These are phyloP conservation scores for Apamea crenata DNA, from an alignment of 2,888 invertebrate genomes.

Conservation along the genomic window DNA sequence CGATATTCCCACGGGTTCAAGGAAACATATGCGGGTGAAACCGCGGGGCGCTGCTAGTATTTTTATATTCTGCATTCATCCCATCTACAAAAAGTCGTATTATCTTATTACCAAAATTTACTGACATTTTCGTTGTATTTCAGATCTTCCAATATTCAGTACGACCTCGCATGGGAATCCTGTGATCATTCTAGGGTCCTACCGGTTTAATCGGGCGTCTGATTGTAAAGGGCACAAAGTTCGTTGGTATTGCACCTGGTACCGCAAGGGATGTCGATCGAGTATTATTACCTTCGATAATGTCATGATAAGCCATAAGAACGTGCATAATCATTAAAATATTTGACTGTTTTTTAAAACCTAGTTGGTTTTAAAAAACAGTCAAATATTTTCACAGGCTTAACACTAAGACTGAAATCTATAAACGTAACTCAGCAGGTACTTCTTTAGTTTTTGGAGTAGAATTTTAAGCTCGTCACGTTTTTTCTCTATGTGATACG, in stretches of 20 bases:
- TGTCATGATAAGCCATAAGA: slow-evolving; percentile 18
- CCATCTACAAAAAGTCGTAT: too few relatives aligned
- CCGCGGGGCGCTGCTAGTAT: background rate
- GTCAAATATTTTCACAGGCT: too few relatives aligned
- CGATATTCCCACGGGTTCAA: too few relatives aligned
- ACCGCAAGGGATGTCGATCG: slow-evolving; percentile 36
- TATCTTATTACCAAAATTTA: background rate
- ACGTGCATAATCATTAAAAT: slow-evolving; percentile 59
- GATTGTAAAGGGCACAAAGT: slow-evolving; percentile 29
- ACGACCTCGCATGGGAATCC: slow-evolving; percentile 40
- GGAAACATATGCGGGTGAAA: too few relatives aligned
- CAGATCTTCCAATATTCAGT: slow-evolving; percentile 34
- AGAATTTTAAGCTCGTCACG: too few relatives aligned
- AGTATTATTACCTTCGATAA: slow-evolving; percentile 35
- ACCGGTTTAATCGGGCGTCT: slow-evolving; percentile 42
- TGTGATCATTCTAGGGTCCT: slow-evolving; percentile 32
- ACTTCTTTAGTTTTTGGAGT: too few relatives aligned
- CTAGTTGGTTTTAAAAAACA: too few relatives aligned
- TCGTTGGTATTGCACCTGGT: slow-evolving; percentile 38
- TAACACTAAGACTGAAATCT: background rate
- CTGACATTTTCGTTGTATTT: slow-evolving; percentile 13
- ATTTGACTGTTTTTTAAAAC: background rate
- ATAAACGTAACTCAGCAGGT: background rate
- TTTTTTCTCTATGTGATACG: too few relatives aligned
- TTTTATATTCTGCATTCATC: background rate